Base-by-base conservation (phyloP, 2,888 invertebrate genomes). In the Agrilus biguttatus region DNA sequence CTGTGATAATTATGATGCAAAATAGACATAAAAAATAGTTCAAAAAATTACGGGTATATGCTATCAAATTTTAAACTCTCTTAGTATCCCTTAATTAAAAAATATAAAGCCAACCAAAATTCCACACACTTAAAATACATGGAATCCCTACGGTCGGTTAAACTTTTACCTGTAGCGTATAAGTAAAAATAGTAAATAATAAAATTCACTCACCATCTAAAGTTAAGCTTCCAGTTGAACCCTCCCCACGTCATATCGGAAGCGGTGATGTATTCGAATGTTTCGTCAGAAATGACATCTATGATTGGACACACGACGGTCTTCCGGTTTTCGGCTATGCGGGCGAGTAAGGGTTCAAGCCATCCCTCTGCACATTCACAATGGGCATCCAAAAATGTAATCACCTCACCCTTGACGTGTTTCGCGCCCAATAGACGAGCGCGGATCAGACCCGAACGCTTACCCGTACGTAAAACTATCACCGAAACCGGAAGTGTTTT, bases 181-280 rank as follows among this genome's bases (percentile, higher is more conserved):
- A 3, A 7, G 21, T 5, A 21, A 21, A 21, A 21, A 6, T 21
- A 10, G 10, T 28, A 28, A 3, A 10, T 10, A 28, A 28, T 28
- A 10, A 28, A 28, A 28, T 28, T 49, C 39, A 57, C 72, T 72
- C 67, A 89, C 95, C 95, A 96, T 72, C 97, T 81, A 70, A 98
- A 98, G 70, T 97, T 97, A 42, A 98, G 75, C 68, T 96, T 96
- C 97, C 97, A 97, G 70, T 97, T 98, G 70, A 98, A 98, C 19
- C 97, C 97, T 49, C 97, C 97, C 96, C 97, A 98, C 1, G 97
- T 98, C 82, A 95, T 93, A 65, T 98, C 97, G 2, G 95, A 95
- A 1, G 97, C 97, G 40, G 95, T 89, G 49, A 97, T 91, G 70
- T 98, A 98, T 68, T 97, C 96, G 68, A 98, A 98, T 5, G 92